Percentiles rank a stretch among this genome's conserved stretches.
phyloP scores from a whole-genome alignment of 2,888 invertebrate species.

The Strigamia crassipes region DNA sequence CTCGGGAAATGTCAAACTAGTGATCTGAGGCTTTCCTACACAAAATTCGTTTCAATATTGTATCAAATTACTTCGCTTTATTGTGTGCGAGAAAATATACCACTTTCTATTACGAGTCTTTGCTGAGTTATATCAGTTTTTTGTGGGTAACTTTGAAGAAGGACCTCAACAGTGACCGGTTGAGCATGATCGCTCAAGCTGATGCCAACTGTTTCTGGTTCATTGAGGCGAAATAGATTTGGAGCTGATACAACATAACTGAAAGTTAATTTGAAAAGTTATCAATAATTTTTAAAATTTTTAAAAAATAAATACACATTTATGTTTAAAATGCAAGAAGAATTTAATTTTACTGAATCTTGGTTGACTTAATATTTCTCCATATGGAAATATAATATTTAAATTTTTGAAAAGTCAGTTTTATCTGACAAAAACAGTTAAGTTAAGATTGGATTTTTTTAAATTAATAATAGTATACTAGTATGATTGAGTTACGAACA shows the following conservation, averaged over 20 bases:
- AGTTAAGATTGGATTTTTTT: too few relatives aligned
- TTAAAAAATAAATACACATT: too few relatives aligned
- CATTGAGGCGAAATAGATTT: background rate
- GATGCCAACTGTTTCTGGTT: background rate
- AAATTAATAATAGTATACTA: too few relatives aligned
- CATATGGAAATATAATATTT: background rate
- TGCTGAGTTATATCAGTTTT: background rate
- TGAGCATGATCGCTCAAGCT: background rate
- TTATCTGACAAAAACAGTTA: too few relatives aligned
- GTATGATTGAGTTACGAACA: too few relatives aligned
- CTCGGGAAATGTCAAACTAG: background rate
- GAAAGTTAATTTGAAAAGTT: background rate
- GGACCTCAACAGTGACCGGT: background rate
- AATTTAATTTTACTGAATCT: too few relatives aligned
- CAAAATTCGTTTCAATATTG: background rate
- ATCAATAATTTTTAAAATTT: background rate
- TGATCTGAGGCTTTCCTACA: background rate
- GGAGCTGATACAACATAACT: slow-evolving; percentile 7
- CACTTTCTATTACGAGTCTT: background rate
- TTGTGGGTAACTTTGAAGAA: background rate
- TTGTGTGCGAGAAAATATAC: background rate
- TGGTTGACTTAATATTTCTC: background rate
- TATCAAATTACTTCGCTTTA: too few relatives aligned
- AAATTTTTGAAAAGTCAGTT: background rate
- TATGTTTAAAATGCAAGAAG: too few relatives aligned